Evolutionary conservation across 2,888 invertebrate species (phyloP).

Genomic region (Psylliodes chrysocephalus): DNA sequence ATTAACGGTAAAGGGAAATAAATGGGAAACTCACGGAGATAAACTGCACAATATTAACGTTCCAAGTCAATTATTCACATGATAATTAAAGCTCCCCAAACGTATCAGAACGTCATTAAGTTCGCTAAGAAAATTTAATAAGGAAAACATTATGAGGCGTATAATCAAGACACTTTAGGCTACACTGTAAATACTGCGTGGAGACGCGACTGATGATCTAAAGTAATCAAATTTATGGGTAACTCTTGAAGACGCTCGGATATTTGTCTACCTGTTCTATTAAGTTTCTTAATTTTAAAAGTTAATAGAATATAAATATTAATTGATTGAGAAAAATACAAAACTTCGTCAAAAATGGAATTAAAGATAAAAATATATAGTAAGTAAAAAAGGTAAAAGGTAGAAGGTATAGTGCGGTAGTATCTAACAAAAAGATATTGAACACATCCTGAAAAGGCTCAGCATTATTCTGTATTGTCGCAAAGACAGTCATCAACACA

Average conservation of each 20-base stretch:
- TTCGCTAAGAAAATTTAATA: slow-evolving; percentile 58
- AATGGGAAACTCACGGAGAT: slow-evolving; percentile 52
- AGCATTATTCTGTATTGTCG: no score
- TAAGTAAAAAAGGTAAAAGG: no score
- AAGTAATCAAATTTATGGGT: neutral
- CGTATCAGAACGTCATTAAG: slow-evolving; percentile 57
- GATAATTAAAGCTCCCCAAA: slow-evolving; percentile 57
- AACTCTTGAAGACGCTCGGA: neutral
- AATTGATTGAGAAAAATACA: no score
- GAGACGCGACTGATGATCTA: slow-evolving; percentile 6
- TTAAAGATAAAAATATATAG: no score
- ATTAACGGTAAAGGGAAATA: slow-evolving; percentile 50
- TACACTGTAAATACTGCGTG: slow-evolving; percentile 42
- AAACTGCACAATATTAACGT: slow-evolving; percentile 56
- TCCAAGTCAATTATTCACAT: slow-evolving; percentile 57
- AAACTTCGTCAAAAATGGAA: no score
- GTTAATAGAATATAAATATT: no score
- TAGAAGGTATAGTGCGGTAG: no score
- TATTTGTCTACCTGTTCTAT: no score
- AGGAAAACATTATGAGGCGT: slow-evolving; percentile 55
- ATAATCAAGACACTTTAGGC: slow-evolving; percentile 51
- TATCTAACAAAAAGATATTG: no score
- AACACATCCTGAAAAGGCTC: no score
- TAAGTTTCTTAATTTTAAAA: no score
- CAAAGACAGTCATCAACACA: no score